Base-by-base conservation (phyloP, 2,888 invertebrate genomes). In the Thereva nobilitata region DNA sequence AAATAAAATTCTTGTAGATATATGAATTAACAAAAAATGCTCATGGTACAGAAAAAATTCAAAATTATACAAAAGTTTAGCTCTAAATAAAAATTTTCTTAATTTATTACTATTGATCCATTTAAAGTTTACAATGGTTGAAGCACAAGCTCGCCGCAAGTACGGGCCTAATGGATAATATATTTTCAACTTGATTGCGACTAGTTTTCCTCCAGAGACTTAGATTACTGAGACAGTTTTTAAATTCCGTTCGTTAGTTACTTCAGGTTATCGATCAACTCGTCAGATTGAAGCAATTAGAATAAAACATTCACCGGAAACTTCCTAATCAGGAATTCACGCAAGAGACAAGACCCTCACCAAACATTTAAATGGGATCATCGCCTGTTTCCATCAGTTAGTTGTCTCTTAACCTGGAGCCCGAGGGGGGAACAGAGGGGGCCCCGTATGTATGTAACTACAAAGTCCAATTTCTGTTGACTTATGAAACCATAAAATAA, bases 271-370 rank as follows among this genome's bases (percentile, higher is more conserved):
- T 64, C 54, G 64, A 64, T 64, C 53, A 64, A 42, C 12, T 52
- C 44, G 12, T 54, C 64, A 53, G 44, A 54, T 53, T 53, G 42
- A 42, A 23, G 47, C 47, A 64, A 64, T 64, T 64, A 64, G 64
- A 64, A 64, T 64, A 55, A 64, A 64, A 64, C 64, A 64, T 64
- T 64, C 64, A 55, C 53, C 45, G 54, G 64, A 64, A 53, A 54
- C 45, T 64, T 55, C 64, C 64, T 64, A 64, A 64, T 64, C 55
- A 64, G 47, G 64, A 54, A 64, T 55, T 64, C 54, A 64, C 64
- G 64, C 64, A 64, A 53, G 37, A 53, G 44, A 64, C 64, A 41
- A 54, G 54, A 53, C 54, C 45, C 44, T 64, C 64, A 34, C n/a
- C 5, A 44, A 42, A 37, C 38, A 54, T 53, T 64, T 64, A 64